These are phyloP conservation scores for Chaetura pelagica DNA, from an alignment of 2,113 vertebrate genomes.

Conservation along the genomic window DNA sequence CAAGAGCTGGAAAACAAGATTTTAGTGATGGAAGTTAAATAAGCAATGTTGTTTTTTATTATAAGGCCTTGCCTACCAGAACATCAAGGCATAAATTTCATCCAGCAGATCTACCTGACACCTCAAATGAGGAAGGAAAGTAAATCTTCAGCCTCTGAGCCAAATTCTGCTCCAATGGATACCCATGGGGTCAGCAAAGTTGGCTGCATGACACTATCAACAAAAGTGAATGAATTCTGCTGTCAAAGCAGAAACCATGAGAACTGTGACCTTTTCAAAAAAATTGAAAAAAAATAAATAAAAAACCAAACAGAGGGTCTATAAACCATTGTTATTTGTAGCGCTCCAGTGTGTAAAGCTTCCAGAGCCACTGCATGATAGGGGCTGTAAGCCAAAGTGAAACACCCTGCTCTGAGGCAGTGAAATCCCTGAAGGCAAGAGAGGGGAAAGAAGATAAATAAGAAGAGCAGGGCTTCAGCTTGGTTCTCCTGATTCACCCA, in stretches of 20 bases:
- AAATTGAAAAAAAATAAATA: neutral
- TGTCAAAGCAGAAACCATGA: conserved; percentile 28
- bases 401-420: neutral
- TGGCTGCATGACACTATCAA: neutral
- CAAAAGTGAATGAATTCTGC: conserved; percentile 28
- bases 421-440: neutral
- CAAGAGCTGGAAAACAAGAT: neutral
- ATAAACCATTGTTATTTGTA: neutral
- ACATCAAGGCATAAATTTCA: conserved; percentile 11
- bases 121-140: conserved; percentile 24
- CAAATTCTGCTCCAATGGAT: conserved; percentile 24
- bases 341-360: neutral
- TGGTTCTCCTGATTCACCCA: neutral
- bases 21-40: conserved; percentile 44
- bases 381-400: neutral
- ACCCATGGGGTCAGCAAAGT: neutral
- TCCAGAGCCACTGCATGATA: neutral
- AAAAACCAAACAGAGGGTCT: neutral
- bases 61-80: neutral
- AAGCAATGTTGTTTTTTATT: conserved; percentile 21
- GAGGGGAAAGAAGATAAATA: neutral
- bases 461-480: neutral
- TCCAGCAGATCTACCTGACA: neutral
- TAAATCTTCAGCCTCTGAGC: neutral
- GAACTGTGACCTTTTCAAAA: neutral